A percentile compares a stretch with the other conserved stretches of the same genome.
These are phyloP conservation scores for Calliscelio sp. DNA, from an alignment of 2,888 invertebrate species.

Conservation along the genomic window DNA sequence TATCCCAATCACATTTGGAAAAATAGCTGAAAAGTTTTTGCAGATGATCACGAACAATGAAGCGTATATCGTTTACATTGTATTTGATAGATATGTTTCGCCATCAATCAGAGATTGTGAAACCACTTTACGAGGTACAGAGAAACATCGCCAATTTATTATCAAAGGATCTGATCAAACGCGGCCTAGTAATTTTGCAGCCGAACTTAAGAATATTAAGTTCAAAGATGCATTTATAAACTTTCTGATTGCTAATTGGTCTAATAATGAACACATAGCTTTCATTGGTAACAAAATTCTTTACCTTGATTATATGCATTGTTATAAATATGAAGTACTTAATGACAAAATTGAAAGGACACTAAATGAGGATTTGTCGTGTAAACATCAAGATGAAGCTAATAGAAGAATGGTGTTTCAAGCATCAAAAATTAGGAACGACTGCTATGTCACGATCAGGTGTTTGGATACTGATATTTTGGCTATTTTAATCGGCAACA, in stretches of 20 bases:
- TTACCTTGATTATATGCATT: conserved; percentile 31
- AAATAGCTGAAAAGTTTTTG: conserved; percentile 77
- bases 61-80: conserved; percentile 76
- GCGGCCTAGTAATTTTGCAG: neutral
- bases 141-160: conserved; percentile 1
- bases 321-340: conserved; percentile 69
- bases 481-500: conserved; percentile 75
- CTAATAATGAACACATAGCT: neutral
- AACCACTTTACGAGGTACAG: conserved; percentile 17
- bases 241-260: neutral
- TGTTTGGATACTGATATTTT: conserved; percentile 77
- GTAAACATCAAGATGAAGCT: conserved; percentile 76
- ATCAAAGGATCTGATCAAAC: conserved; percentile 26
- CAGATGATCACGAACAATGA: conserved; percentile 75
- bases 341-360: too few relatives aligned
- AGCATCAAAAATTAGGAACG: conserved; percentile 71
- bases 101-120: conserved; percentile 70
- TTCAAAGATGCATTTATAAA: neutral
- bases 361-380: too few relatives aligned
- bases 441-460: conserved; percentile 73
- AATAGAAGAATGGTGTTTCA: conserved; percentile 77
- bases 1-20: conserved; percentile 79
- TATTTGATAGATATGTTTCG: conserved; percentile 79
- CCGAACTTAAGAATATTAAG: conserved; percentile 1
- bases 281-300: conserved; percentile 20